phyloP scores from a whole-genome alignment of 2,113 vertebrate species.

The Eleginops maclovinus region DNA sequence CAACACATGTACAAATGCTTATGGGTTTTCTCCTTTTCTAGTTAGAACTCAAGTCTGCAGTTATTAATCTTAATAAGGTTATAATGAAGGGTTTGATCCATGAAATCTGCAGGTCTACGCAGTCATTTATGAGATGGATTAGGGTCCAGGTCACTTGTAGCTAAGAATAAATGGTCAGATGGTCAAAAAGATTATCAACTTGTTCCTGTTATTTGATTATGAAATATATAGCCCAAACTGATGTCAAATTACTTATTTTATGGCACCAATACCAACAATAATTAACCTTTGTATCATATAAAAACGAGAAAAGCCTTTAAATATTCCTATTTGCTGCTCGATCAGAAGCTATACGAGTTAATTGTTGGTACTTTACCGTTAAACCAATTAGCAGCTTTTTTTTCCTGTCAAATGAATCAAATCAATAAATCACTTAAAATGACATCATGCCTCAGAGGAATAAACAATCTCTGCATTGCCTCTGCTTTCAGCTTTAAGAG shows the following conservation, averaged over 20 bases:
- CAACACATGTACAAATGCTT: background rate
- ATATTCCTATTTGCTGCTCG: background rate
- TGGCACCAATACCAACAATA: background rate
- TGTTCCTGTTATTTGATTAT: background rate
- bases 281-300: too few species aligned
- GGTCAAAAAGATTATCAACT: background rate
- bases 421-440: slow-evolving; percentile 9
- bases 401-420: background rate
- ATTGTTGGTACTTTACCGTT: background rate
- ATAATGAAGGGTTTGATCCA: background rate
- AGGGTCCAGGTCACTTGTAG: background rate
- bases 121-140: background rate
- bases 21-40: background rate
- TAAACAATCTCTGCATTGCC: slow-evolving; percentile 30
- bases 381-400: background rate
- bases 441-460: slow-evolving; percentile 24
- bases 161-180: background rate
- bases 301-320: background rate
- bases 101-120: background rate
- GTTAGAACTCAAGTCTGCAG: background rate
- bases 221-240: background rate
- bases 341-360: background rate
- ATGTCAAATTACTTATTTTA: background rate
- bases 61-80: background rate
- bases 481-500: slow-evolving; percentile 40